phyloP scores from a whole-genome alignment of 2,888 invertebrate species.

The Aleiodes alternator region DNA sequence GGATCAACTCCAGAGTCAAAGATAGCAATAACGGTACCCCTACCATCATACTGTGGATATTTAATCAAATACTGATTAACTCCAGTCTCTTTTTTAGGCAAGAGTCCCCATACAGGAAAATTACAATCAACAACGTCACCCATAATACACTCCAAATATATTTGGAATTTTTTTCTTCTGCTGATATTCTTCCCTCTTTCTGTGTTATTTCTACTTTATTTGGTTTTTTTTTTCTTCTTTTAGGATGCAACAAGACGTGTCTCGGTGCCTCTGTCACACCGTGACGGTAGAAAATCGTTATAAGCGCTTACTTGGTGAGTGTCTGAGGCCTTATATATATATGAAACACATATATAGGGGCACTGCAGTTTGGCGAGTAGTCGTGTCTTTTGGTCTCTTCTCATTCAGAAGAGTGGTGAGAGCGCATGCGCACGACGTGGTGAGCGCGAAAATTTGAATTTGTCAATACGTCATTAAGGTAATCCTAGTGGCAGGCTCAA shows the following conservation, averaged over 20 bases:
- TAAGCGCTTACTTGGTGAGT: conserved; percentile 52
- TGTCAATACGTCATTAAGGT: too few relatives aligned
- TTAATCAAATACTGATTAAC: conserved; percentile 91
- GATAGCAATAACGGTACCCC: conserved; percentile 94
- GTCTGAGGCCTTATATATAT: conserved; percentile 54
- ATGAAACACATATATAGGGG: conserved; percentile 45
- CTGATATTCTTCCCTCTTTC: not conserved
- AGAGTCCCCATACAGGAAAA: conserved; percentile 90
- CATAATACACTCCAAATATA: conserved; percentile 58
- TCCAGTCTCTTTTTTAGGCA: conserved; percentile 97
- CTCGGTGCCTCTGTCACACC: conserved; percentile 12
- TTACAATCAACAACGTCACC: conserved; percentile 76
- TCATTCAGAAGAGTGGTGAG: too few relatives aligned
- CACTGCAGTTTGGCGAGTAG: too few relatives aligned
- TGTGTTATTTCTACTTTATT: too few relatives aligned
- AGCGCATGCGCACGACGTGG: too few relatives aligned
- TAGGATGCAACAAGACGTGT: conserved; percentile 1
- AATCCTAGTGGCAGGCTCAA: too few relatives aligned
- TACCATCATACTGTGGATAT: conserved; percentile 93
- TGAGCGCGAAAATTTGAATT: too few relatives aligned
- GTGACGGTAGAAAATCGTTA: conserved; percentile 47
- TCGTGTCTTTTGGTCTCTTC: too few relatives aligned
- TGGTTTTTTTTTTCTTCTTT: too few relatives aligned
- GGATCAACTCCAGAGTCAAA: conserved; percentile 99
- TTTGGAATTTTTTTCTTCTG: conserved; percentile 15